phyloP scores from a whole-genome alignment of 2,113 vertebrate species.

The Zootoca vivipara region DNA sequence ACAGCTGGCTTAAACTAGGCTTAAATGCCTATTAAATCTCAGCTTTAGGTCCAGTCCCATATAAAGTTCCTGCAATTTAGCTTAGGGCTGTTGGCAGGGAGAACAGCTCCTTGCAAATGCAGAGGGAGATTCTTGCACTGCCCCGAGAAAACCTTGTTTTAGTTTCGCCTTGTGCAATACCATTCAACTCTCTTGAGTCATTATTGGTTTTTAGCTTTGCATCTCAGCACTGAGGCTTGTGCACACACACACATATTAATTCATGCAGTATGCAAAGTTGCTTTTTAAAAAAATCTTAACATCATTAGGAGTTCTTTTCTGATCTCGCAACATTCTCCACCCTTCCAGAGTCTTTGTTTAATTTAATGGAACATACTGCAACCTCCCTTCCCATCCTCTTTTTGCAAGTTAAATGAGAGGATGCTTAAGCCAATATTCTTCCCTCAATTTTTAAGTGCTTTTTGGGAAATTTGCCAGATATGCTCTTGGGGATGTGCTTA shows the following conservation, averaged over 20 bases:
- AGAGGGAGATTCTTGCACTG: no score
- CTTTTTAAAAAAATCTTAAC: conserved; percentile 18
- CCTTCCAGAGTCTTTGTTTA: background rate
- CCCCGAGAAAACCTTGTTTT: background rate
- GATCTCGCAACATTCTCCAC: background rate
- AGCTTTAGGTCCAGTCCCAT: background rate
- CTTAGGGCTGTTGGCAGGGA: no score
- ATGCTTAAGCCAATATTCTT: conserved; percentile 6
- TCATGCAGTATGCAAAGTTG: background rate
- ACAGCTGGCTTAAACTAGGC: no score
- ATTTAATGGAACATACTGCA: conserved; percentile 16
- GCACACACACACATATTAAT: background rate
- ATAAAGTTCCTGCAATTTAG: no score
- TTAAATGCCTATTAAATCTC: background rate
- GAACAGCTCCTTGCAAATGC: no score
- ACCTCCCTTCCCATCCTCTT: background rate
- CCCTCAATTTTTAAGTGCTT: conserved; percentile 21
- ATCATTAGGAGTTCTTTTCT: background rate
- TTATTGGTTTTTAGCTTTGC: background rate
- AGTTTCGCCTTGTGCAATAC: background rate
- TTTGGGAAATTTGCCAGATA: conserved; percentile 3
- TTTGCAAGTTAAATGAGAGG: background rate
- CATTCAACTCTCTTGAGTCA: background rate
- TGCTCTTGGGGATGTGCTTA: background rate
- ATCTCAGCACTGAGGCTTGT: background rate